phyloP scores from a whole-genome alignment of 2,797 vertebrate species.

The Paratrypauchen microcephalus region DNA sequence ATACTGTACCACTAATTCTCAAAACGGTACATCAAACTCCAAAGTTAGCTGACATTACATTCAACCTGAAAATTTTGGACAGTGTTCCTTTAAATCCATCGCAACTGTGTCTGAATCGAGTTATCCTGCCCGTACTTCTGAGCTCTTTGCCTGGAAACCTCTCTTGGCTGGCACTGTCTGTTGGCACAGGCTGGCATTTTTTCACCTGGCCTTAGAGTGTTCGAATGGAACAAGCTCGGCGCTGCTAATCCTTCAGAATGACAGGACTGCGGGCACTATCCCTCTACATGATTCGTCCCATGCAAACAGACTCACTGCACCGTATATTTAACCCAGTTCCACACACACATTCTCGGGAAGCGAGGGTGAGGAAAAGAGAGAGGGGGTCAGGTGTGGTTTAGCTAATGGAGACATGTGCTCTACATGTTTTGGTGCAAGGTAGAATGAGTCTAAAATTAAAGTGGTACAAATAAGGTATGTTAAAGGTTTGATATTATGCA shows the following conservation, averaged over 20 bases:
- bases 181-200: conserved; percentile 12
- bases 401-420: conserved; percentile 32
- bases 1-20: neutral
- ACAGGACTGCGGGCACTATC: conserved; percentile 40
- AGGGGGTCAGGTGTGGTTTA: conserved; percentile 39
- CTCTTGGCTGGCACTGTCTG: conserved; percentile 14
- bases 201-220: conserved; percentile 47
- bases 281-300: conserved; percentile 38
- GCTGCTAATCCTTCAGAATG: conserved; percentile 61
- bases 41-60: neutral
- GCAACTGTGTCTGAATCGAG: neutral
- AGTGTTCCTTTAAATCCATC: neutral
- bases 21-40: neutral
- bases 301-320: conserved; percentile 22
- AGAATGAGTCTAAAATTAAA: conserved; percentile 66
- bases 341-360: conserved; percentile 21
- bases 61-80: neutral
- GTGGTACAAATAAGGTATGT: conserved; percentile 57
- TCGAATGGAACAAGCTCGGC: conserved; percentile 50
- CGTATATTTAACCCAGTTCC: conserved; percentile 25
- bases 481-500: neutral
- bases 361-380: conserved; percentile 43
- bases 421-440: conserved; percentile 48
- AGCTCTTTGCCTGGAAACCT: conserved; percentile 33
- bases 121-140: conserved; percentile 4